These are phyloP conservation scores for Hybos culiciformis DNA, from an alignment of 2,888 invertebrate genomes.

Conservation along the genomic window DNA sequence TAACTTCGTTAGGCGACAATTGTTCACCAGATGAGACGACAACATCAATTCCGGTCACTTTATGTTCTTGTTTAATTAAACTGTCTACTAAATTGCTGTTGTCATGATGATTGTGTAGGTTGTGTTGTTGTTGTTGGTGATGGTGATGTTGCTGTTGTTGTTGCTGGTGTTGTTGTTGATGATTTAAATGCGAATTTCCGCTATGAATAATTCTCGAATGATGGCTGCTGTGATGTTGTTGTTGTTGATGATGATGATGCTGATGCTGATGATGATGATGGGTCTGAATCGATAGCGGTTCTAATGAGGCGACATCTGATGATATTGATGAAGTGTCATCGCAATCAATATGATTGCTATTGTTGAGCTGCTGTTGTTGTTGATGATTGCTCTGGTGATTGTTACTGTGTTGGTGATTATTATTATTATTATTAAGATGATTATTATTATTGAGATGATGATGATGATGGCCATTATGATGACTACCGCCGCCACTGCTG, in stretches of 20 bases:
- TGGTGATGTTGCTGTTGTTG: constrained; percentile 8
- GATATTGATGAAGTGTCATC: constrained; percentile 17
- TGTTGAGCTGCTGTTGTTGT: constrained; percentile 14
- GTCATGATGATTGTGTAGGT: background rate
- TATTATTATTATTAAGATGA: constrained; percentile 14
- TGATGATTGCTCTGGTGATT: constrained; percentile 15
- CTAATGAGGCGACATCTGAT: constrained; percentile 14
- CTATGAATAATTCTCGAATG: constrained; percentile 7
- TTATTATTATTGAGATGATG: constrained; percentile 16
- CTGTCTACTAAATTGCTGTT: background rate
- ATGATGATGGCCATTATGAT: constrained; percentile 13
- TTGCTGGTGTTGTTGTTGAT: constrained; percentile 10
- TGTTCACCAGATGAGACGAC: constrained; percentile 11
- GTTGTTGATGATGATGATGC: constrained; percentile 5
- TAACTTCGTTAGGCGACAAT: constrained; percentile 14
- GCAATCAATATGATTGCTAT: constrained; percentile 12
- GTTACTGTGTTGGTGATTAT: constrained; percentile 16
- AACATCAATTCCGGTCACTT: constrained; percentile 10
- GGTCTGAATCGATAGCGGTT: constrained; percentile 12
- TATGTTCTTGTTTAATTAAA: constrained; percentile 18
- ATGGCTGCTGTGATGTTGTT: constrained; percentile 7
- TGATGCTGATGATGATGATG: constrained; percentile 11
- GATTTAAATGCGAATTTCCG: constrained; percentile 1
- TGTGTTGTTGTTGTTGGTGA: constrained; percentile 4
- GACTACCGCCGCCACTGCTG: constrained; percentile 14